These are phyloP conservation scores for Pristionchus fissidentatus DNA, from an alignment of 2,888 invertebrate genomes.

Conservation along the genomic window DNA sequence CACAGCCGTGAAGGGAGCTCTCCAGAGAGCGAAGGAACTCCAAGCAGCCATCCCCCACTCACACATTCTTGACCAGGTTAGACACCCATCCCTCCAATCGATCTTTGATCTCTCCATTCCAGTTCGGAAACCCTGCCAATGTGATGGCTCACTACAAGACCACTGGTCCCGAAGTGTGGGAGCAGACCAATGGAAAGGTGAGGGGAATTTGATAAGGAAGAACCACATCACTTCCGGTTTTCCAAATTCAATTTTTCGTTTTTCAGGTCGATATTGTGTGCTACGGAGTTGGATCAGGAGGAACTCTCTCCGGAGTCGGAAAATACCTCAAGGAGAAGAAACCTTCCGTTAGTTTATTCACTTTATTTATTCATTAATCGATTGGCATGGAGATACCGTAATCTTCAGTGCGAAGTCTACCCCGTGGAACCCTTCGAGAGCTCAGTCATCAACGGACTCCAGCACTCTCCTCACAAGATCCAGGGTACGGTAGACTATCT, in stretches of 20 bases:
- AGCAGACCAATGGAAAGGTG: conserved; percentile 72
- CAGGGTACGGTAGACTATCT: conserved; percentile 58
- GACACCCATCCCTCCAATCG: too few relatives aligned
- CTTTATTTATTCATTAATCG: neutral
- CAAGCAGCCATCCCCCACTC: conserved; percentile 63
- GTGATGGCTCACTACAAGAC: conserved; percentile 73
- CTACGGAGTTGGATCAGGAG: conserved; percentile 72
- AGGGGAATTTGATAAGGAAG: neutral
- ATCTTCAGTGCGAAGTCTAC: conserved; percentile 54
- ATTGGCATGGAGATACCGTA: neutral
- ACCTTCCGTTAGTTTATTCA: conserved; percentile 51
- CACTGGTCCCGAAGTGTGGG: conserved; percentile 75
- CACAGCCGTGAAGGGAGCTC: conserved; percentile 66
- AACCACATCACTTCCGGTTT: too few relatives aligned
- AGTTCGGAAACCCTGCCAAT: conserved; percentile 70
- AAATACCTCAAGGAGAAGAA: conserved; percentile 70
- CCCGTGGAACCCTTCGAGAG: conserved; percentile 70
- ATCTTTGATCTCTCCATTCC: conserved; percentile 16
- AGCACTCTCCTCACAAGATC: conserved; percentile 69
- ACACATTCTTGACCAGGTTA: conserved; percentile 61
- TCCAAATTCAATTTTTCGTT: neutral
- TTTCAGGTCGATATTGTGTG: conserved; percentile 65
- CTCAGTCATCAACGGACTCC: conserved; percentile 66
- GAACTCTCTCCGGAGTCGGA: conserved; percentile 68
- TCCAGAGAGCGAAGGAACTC: conserved; percentile 63